These are phyloP conservation scores for Hypotaenidia okinawae DNA, from an alignment of 2,797 vertebrate genomes.

Conservation along the genomic window DNA sequence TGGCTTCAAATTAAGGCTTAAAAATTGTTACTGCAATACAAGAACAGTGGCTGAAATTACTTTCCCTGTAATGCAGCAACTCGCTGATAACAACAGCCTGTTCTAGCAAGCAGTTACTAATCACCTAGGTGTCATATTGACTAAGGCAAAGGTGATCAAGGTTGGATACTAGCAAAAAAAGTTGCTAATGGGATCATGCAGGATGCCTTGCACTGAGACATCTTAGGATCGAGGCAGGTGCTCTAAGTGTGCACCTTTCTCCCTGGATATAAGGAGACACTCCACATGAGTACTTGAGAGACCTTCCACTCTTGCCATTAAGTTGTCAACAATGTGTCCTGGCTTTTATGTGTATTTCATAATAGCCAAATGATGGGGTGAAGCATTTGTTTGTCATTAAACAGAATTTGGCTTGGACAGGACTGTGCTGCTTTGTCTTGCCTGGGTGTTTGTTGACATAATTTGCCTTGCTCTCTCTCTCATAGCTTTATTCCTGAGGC, in stretches of 20 bases:
- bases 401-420: not conserved
- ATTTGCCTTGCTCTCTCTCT: conserved; percentile 39
- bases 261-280: not conserved
- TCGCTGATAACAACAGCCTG: not conserved
- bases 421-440: not conserved
- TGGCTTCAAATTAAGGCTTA: not conserved
- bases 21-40: not conserved
- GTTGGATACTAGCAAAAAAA: not conserved
- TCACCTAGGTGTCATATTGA: not conserved
- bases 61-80: not conserved
- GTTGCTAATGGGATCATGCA: not conserved
- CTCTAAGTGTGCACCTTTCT: not conserved
- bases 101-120: not conserved
- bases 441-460: not conserved
- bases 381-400: not conserved
- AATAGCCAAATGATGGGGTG: not conserved
- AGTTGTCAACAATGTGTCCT: not conserved
- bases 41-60: not conserved
- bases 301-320: not conserved
- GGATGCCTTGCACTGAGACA: not conserved
- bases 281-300: not conserved
- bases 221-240: not conserved
- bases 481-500: conserved; percentile 90
- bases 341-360: not conserved
- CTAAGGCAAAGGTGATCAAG: not conserved